Evolutionary conservation across 2,797 vertebrate genomes (phyloP).

Genomic region (Acanthurus lineatus): DNA sequence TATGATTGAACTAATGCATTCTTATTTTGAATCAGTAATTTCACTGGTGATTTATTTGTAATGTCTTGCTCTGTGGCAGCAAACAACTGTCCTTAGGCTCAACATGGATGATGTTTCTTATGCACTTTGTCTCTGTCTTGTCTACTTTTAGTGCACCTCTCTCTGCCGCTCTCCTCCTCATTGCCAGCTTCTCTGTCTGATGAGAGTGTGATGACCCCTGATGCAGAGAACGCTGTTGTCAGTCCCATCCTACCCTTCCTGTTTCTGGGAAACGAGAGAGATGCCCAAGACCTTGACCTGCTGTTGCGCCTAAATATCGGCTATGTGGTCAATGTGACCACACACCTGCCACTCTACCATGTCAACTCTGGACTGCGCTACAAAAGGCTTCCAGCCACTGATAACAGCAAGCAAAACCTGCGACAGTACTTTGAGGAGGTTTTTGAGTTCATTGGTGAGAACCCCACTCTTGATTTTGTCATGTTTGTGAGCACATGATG

Average conservation of each 20-base stretch:
- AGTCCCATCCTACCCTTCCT: constrained; percentile 91
- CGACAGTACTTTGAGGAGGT: constrained; percentile 93
- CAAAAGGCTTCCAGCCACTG: constrained; percentile 90
- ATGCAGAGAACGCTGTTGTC: constrained; percentile 90
- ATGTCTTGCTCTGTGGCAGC: constrained; percentile 1
- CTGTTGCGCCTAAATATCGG: constrained; percentile 88
- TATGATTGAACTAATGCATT: neutral
- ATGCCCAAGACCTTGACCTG: constrained; percentile 89
- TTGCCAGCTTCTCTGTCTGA: constrained; percentile 86
- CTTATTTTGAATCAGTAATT: constrained; percentile 20
- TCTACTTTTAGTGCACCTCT: constrained; percentile 81
- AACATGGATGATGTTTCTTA: neutral
- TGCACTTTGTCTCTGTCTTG: neutral
- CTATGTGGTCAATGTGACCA: constrained; percentile 91
- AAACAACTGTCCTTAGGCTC: neutral
- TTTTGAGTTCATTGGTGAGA: constrained; percentile 92
- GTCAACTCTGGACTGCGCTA: constrained; percentile 86
- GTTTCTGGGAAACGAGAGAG: constrained; percentile 89
- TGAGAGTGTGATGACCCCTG: constrained; percentile 87
- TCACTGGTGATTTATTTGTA: neutral
- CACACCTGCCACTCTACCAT: constrained; percentile 91
- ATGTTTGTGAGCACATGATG: neutral
- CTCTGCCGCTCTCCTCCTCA: constrained; percentile 86
- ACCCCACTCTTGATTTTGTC: neutral
- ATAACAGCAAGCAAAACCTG: constrained; percentile 92